Evolutionary conservation across 2,888 invertebrate species (phyloP), one percentile per base, ranked within the genome.

Genomic region (Palloptera scutellata): DNA sequence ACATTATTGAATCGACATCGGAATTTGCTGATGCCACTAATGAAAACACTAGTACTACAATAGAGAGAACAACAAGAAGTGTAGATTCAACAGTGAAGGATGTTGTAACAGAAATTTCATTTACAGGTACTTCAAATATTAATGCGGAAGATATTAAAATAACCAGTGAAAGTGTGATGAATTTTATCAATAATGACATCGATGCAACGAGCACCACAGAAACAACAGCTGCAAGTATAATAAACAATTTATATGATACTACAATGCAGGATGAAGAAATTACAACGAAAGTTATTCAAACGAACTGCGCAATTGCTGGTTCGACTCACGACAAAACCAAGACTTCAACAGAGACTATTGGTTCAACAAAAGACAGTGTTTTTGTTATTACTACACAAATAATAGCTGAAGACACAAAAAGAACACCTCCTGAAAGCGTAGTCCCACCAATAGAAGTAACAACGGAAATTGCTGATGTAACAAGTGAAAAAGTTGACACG

Each of bases 381-480:
- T 30, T 30, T 30, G 12, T 6, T 3, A 42, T 12, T 11, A 53
- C 53, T 30, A 6, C 60, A 43, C n/a, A 54, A 20, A 45, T 19
- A 55, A 43, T 30, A n/a, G 45, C 61, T 12, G 59, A 54, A 30
- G 15, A 66, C 1, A 64, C 66, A 43, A 59, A 13, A 17, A 59
- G 20, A 1, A 12, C 0, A 11, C 11, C 13, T 19, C 40, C 41
- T 41, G 51, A 30, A 30, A 2, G 30, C 30, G 2, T 6, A 30
- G 6, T 6, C 3, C 30, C 45, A 5, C 19, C 58, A 10, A 15
- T 4, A 12, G 13, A 20, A 41, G 41, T 11, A 58, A 53, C 63
- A 48, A 15, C 51, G 4, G 45, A 43, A n/a, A 43, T 30, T 30
- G 30, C 30, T 30, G 30, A 30, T 30, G 2, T 30, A 30, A 30